Conservation (phyloP, 2,797 vertebrate genomes). For the Falco naumanni region DNA sequence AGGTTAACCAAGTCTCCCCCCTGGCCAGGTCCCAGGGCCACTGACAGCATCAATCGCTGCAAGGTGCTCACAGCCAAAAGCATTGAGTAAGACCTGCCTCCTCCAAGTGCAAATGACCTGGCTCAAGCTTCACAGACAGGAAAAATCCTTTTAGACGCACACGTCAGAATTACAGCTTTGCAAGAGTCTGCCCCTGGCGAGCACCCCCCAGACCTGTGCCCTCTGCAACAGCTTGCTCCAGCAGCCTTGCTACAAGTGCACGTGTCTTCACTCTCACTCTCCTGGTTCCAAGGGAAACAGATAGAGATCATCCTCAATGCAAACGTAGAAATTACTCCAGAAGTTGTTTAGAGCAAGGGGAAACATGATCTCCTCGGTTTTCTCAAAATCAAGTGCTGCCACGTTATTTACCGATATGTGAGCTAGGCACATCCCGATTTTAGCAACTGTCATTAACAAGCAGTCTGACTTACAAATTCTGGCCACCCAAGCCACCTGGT, state of each 20-base stretch:
- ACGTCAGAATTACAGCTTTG: not conserved
- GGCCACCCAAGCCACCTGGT: not conserved
- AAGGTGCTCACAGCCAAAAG: not conserved
- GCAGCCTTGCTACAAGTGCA: fast-evolving
- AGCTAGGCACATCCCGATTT: not conserved
- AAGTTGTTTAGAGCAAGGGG: not conserved
- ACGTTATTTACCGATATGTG: fast-evolving
- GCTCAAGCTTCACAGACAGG: not conserved
- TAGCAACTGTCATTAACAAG: not conserved
- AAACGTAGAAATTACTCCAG: not conserved
- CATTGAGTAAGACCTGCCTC: not conserved
- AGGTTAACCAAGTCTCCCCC: not conserved
- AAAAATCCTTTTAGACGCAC: not conserved
- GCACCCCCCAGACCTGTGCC: not conserved
- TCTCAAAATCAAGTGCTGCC: not conserved
- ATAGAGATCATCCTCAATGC: not conserved
- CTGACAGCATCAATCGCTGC: not conserved
- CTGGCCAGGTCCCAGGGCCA: not conserved
- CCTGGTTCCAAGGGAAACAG: no score
- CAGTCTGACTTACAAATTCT: not conserved
- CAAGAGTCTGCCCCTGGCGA: fast-evolving
- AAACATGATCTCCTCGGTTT: not conserved
- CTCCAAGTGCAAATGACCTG: fast-evolving
- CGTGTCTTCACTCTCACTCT: fast-evolving
- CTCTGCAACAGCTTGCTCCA: not conserved